Evolutionary conservation across 2,797 vertebrate genomes (phyloP), one percentile per base, ranked within the genome.

Genomic region (Chelmon rostratus): DNA sequence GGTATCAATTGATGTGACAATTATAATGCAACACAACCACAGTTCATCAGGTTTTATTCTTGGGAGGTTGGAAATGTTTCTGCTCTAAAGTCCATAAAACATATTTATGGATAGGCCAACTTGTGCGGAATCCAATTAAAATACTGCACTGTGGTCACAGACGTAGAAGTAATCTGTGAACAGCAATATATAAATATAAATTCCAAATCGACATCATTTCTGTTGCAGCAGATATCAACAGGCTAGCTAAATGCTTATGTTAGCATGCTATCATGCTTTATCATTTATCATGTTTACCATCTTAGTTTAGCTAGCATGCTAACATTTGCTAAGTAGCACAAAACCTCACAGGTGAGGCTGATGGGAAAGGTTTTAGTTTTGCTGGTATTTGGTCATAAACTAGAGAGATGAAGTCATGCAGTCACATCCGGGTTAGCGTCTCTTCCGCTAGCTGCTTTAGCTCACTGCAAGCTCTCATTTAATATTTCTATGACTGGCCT

Each of bases 31-130:
- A 31, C 50, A 46, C 64, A 76, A 38, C 82, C 71, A 68, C 53
- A 70, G 15, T 75, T 81, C 49, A 72, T 80, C 57, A 19, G 54
- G 18, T 83, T 80, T 79, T 73, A 52, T 52, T 80, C 19, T 63
- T 59, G 64, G 56, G 50, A 5, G 25, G 64, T 61, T 49, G 71
- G 31, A 65, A 76, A 46, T n/a, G 28, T 53, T 44, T 37, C 66
- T 61, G 13, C 58, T 61, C 57, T 50, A 38, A 73, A 75, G 72
- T 65, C 68, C 57, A 63, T 91, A 83, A 90, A 84, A 73, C 42
- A 78, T n/a, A 3, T 78, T 83, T 82, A 84, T 88, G 37, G 37
- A 18, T 49, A 44, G 28, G 28, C 28, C 28, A 31, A 4, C 42
- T 52, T 59, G 1, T 56, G 42, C 72, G 44, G 15, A 70, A 73